phyloP scores from a whole-genome alignment of 2,888 invertebrate species.

The Pollenia angustigena region DNA sequence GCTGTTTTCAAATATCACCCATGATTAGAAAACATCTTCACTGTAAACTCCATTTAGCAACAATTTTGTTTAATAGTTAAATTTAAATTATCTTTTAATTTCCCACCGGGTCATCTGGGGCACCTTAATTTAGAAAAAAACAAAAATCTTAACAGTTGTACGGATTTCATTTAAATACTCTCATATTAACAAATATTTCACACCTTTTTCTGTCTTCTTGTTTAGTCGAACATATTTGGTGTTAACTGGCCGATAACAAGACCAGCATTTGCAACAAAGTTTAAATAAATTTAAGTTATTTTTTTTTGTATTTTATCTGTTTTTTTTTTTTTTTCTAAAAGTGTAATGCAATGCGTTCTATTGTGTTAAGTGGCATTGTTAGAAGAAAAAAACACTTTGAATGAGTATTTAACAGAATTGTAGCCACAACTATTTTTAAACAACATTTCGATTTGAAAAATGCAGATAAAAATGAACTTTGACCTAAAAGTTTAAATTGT shows the following conservation, averaged over 20 bases:
- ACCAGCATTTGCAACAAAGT: conserved; percentile 57
- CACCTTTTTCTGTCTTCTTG: conserved; percentile 47
- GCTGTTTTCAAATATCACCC: too few relatives aligned
- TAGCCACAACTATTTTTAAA: conserved; percentile 23
- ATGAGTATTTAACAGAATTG: conserved; percentile 8
- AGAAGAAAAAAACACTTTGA: background rate
- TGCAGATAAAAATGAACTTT: conserved; percentile 36
- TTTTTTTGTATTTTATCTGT: background rate
- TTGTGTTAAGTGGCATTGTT: conserved; percentile 33
- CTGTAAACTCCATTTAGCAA: too few relatives aligned
- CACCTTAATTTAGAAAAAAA: conserved; percentile 35
- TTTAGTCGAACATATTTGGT: background rate
- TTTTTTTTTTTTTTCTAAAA: background rate
- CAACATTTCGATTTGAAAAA: background rate
- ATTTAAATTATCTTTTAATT: background rate
- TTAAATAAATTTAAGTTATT: conserved; percentile 5
- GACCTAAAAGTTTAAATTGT: conserved; percentile 50
- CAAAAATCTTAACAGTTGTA: conserved; percentile 37
- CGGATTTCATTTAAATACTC: conserved; percentile 16
- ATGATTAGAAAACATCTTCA: too few relatives aligned
- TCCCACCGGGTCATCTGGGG: conserved; percentile 16
- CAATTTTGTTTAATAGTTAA: background rate
- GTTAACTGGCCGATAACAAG: conserved; percentile 59
- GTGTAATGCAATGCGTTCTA: conserved; percentile 54
- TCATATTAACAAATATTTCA: conserved; percentile 55